A percentile compares a stretch with the other conserved stretches of the same genome.
Conservation (phyloP, 2,797 vertebrate genomes). For the Hippopotamyrus pictus region DNA sequence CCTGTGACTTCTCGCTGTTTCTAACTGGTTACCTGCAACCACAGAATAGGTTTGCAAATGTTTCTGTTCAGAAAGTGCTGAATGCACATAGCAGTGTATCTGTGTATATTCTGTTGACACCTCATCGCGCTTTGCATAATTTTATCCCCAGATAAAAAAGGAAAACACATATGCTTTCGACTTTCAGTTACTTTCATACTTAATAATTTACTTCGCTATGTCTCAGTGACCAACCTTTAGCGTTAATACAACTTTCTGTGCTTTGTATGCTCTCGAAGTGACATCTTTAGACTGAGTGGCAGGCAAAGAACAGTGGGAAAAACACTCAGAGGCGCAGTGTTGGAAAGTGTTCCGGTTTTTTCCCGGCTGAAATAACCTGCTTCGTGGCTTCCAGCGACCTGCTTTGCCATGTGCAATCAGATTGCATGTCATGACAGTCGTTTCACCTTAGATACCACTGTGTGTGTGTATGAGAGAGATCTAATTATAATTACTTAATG, state of each 20-base stretch:
- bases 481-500: not conserved
- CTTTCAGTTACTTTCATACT: not conserved
- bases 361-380: not conserved
- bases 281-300: not conserved
- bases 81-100: not conserved
- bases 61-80: not conserved
- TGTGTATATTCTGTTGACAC: not conserved
- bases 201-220: not conserved
- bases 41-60: not conserved
- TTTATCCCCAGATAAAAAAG: not conserved
- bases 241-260: not conserved
- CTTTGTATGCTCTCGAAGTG: not conserved
- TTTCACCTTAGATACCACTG: not conserved
- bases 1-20: not conserved
- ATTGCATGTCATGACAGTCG: not conserved
- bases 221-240: not conserved
- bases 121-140: not conserved
- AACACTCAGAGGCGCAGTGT: not conserved
- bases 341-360: not conserved
- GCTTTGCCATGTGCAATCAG: not conserved
- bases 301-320: not conserved
- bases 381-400: not conserved
- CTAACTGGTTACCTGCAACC: not conserved
- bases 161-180: not conserved
- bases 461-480: not conserved